Conservation (phyloP, 2,797 vertebrate species). For the Ispidina lecontei region DNA sequence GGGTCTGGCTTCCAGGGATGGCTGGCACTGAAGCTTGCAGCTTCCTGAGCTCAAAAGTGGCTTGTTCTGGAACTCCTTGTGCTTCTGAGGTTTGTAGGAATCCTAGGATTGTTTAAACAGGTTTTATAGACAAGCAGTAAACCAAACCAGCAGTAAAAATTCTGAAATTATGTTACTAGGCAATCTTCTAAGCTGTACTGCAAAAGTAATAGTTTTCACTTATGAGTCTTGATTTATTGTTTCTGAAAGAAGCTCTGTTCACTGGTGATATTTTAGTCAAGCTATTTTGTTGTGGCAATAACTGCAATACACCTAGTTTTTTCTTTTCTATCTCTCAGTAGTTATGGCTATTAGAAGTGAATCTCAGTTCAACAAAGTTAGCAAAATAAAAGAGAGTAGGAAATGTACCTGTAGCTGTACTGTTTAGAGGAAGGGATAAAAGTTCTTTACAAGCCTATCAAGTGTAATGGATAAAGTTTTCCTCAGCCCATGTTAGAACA, state of each 20-base stretch:
- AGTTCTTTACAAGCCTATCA: background rate
- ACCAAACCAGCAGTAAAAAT: slow-evolving; percentile 46
- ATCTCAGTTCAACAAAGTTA: background rate
- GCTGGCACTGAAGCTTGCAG: background rate
- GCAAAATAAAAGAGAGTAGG: background rate
- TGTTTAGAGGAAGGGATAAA: background rate
- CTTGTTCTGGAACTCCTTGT: background rate
- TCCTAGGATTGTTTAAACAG: background rate
- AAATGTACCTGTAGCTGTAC: fast-evolving
- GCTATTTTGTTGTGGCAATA: background rate
- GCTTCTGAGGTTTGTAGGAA: background rate
- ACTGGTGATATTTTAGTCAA: background rate
- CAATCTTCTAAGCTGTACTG: slow-evolving; percentile 18
- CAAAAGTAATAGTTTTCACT: slow-evolving; percentile 51
- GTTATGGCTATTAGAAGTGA: background rate
- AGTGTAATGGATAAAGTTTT: background rate
- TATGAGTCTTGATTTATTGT: slow-evolving; percentile 55
- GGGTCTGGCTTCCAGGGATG: background rate
- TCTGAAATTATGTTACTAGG: slow-evolving; percentile 13
- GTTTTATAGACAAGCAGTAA: slow-evolving; percentile 59
- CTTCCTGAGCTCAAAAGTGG: background rate
- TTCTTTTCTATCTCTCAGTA: background rate
- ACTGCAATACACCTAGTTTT: background rate
- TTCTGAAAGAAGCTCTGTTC: slow-evolving; percentile 7
- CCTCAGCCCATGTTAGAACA: background rate